Base-by-base conservation (phyloP, 2,888 invertebrate genomes). In the Chrysina gloriosa region DNA sequence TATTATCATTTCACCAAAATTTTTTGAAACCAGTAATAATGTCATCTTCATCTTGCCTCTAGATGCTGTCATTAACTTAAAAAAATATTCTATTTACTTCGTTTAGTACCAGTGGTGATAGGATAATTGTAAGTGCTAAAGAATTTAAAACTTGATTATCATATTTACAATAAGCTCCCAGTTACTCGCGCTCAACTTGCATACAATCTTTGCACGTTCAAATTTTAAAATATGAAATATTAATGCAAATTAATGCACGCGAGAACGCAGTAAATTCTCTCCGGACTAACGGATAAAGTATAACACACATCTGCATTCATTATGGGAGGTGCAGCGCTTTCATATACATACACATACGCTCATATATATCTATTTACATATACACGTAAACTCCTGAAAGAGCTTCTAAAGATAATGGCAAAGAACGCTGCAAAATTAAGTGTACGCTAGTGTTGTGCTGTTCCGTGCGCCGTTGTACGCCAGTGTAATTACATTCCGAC, bases 401-500 rank as follows among this genome's bases (percentile, higher is more conserved):
- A n/a, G 52, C 31, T 9, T 29, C 31, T 31, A 31, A 52, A 52
- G 52, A 52, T 31, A 52, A 52, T 52, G 31, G 21, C 34, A 31
- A 52, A 31, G 19, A 52, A 19, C 31, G 31, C 9, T 16, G 7
- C 31, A 52, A 16, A 31, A 31, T 52, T 27, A 31, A 52, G 29
- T 29, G 19, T n/a, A n/a, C 52, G 31, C 19, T 14, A 9, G n/a
- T 50, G 5, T 11, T 36, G 9, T 16, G 29, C 6, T 52, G 31
- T 29, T 3, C 14, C n/a, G 19, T 11, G 9, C 48, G 14, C 48
- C 29, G 16, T 9, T 39, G 2, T 39, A 16, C 11, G 9, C 31
- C 7, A 45, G 45, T 45, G 21, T 31, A 52, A 31, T 52, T 52
- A 31, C 52, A 52, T 52, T 52, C 52, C 52, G 19, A 52, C 31